phyloP scores from a whole-genome alignment of 1,140 invertebrate genomes.

The Trichogramma pretiosum region DNA sequence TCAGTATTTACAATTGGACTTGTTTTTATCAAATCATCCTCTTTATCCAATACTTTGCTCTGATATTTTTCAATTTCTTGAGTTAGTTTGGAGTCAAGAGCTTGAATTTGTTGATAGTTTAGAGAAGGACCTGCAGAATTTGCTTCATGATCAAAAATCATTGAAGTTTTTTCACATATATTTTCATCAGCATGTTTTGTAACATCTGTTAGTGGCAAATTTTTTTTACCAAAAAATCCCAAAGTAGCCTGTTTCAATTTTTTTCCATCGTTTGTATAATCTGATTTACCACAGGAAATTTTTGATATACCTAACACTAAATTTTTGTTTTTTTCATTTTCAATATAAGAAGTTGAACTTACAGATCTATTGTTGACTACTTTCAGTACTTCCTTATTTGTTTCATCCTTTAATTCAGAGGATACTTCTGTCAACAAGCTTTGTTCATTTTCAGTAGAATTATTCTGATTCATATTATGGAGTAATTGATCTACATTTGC shows the following conservation, averaged over 20 bases:
- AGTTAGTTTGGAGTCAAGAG: too few relatives aligned
- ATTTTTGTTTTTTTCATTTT: neutral
- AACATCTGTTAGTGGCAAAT: constrained; percentile 7
- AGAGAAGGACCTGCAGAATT: too few relatives aligned
- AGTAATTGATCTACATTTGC: too few relatives aligned
- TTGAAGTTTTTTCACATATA: neutral
- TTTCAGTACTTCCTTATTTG: constrained; percentile 1
- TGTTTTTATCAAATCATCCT: constrained; percentile 14
- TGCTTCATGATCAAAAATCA: too few relatives aligned
- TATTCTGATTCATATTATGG: too few relatives aligned
- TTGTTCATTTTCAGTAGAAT: too few relatives aligned
- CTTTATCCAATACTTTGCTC: neutral
- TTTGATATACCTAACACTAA: constrained; percentile 8
- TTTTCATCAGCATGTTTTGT: constrained; percentile 2
- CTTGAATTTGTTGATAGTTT: too few relatives aligned
- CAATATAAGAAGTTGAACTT: neutral
- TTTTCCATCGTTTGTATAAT: constrained; percentile 8
- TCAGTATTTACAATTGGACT: constrained; percentile 7
- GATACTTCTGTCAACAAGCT: too few relatives aligned
- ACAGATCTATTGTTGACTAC: neutral
- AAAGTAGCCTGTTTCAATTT: constrained; percentile 13
- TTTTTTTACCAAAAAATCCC: constrained; percentile 9
- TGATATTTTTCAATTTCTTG: neutral
- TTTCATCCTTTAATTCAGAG: too few relatives aligned
- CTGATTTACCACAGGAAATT: constrained; percentile 5